Conservation (phyloP, 2,797 vertebrate genomes). For the Falco peregrinus region DNA sequence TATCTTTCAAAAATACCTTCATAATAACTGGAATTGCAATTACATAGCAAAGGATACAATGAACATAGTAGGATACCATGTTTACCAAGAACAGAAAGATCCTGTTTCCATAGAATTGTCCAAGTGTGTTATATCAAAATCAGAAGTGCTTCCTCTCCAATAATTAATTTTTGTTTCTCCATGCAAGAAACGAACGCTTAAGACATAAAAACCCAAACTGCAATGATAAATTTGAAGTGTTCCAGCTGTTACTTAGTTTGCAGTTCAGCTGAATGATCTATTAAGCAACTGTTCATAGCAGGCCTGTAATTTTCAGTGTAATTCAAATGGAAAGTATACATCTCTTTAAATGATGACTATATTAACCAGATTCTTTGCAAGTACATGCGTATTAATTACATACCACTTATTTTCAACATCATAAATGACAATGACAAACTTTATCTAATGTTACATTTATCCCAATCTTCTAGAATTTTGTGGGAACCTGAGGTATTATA, state of each 20-base stretch:
- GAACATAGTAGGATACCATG: fast-evolving
- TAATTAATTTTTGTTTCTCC: neutral
- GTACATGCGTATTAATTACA: neutral
- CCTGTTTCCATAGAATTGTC: neutral
- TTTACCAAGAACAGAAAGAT: neutral
- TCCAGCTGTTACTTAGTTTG: neutral
- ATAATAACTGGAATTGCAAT: neutral
- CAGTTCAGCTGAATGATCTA: neutral
- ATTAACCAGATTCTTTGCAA: neutral
- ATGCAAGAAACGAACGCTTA: fast-evolving
- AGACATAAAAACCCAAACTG: neutral
- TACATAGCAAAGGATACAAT: neutral
- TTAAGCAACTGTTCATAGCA: neutral
- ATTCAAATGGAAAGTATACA: neutral
- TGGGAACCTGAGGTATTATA: neutral
- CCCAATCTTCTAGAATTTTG: neutral
- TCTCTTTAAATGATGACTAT: neutral
- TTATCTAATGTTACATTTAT: neutral
- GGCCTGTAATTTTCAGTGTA: neutral
- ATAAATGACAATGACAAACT: neutral
- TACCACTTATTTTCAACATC: neutral
- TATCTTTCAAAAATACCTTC: neutral
- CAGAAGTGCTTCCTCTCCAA: neutral
- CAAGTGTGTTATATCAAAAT: neutral
- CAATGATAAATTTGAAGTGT: neutral